phyloP scores from a whole-genome alignment of 2,113 vertebrate genomes.

The Apteryx owenii region DNA sequence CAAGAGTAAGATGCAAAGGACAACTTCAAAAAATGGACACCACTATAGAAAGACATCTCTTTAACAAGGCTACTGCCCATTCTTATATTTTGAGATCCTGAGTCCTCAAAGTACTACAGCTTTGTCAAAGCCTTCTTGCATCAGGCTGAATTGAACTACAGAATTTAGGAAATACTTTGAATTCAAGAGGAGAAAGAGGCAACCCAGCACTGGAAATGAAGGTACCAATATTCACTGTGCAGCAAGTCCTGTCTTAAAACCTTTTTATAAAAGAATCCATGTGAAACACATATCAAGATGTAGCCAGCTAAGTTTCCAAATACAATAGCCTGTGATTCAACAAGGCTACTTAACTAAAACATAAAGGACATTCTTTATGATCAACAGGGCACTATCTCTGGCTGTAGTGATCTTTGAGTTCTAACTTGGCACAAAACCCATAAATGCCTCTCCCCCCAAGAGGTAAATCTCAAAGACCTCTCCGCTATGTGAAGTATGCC shows the following conservation, averaged over 20 bases:
- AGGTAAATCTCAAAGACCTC: background rate
- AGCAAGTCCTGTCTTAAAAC: background rate
- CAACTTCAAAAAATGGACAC: background rate
- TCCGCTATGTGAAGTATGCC: fast-evolving
- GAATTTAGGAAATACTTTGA: background rate
- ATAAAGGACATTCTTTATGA: background rate
- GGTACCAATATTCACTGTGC: background rate
- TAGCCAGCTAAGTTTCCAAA: background rate
- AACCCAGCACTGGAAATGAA: background rate
- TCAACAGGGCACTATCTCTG: background rate
- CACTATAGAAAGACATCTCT: background rate
- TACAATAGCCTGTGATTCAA: background rate
- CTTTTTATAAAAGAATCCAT: background rate
- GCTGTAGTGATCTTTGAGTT: background rate
- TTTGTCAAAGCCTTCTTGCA: background rate
- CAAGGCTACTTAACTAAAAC: background rate
- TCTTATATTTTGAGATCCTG: background rate
- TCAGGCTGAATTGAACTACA: fast-evolving
- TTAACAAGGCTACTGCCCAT: background rate
- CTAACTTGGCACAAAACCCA: background rate
- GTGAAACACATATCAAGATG: background rate
- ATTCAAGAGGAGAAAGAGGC: background rate
- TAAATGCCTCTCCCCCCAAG: fast-evolving
- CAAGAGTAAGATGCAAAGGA: background rate
- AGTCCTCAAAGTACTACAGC: background rate